A percentile compares a stretch with the other conserved stretches of the same genome.
phyloP scores from a whole-genome alignment of 2,888 invertebrate species.

The Nycteola revayana region DNA sequence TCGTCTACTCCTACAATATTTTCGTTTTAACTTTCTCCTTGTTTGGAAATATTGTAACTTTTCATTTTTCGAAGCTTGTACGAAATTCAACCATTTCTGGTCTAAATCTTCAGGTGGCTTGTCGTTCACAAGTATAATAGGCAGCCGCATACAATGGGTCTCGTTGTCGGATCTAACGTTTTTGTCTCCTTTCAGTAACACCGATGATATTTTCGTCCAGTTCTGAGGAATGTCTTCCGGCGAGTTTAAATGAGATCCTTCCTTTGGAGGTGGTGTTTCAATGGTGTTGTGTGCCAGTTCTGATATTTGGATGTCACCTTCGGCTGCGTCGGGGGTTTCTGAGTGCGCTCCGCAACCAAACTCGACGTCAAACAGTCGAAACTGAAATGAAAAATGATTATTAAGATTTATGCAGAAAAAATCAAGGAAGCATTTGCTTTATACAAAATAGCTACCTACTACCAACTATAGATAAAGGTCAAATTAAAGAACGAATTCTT shows the following conservation, averaged over 20 bases:
- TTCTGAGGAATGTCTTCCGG: conserved; percentile 42
- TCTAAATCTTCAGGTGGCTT: conserved; percentile 68
- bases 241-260: conserved; percentile 44
- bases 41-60: conserved; percentile 57
- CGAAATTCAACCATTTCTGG: conserved; percentile 58
- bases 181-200: conserved; percentile 43
- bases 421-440: too few relatives aligned
- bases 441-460: too few relatives aligned
- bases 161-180: conserved; percentile 36
- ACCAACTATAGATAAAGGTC: too few relatives aligned
- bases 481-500: too few relatives aligned
- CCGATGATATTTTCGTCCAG: conserved; percentile 47
- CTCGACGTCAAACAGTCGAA: conserved; percentile 66
- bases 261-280: conserved; percentile 55
- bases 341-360: conserved; percentile 48
- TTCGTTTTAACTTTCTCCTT: conserved; percentile 59
- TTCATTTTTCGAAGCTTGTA: conserved; percentile 55
- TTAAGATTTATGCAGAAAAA: too few relatives aligned
- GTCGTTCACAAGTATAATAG: conserved; percentile 70
- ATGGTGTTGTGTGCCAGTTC: conserved; percentile 51
- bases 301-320: conserved; percentile 43
- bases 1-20: conserved; percentile 61
- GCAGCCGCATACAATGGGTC: conserved; percentile 41
- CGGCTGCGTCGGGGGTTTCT: conserved; percentile 36
- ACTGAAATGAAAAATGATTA: conserved; percentile 24